These are phyloP conservation scores for Anastrepha ludens DNA, from an alignment of 1,140 invertebrate genomes.

Conservation along the genomic window DNA sequence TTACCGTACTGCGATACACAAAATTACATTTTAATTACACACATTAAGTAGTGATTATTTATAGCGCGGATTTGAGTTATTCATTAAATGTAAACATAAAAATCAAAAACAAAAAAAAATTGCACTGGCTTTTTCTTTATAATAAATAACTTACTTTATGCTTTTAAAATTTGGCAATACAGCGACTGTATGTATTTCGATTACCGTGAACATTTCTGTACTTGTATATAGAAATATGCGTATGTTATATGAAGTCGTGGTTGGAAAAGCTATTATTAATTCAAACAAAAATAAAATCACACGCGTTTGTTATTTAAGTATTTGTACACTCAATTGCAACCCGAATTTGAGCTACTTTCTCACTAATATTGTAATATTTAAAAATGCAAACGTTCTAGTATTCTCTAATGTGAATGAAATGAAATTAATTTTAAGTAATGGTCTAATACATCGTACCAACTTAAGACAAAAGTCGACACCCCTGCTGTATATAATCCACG, in stretches of 20 bases:
- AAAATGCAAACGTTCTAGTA: slow-evolving; percentile 55
- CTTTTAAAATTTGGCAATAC: slow-evolving; percentile 27
- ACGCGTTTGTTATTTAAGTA: neutral
- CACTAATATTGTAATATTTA: slow-evolving; percentile 41
- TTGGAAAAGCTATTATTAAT: slow-evolving; percentile 3
- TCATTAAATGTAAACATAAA: slow-evolving; percentile 10
- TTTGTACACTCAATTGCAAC: slow-evolving; percentile 52
- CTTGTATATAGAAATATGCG: neutral
- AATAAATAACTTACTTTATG: neutral
- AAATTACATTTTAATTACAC: neutral
- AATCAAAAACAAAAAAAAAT: neutral
- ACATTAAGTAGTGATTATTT: neutral
- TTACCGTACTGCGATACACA: neutral
- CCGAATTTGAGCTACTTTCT: neutral
- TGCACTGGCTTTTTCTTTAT: slow-evolving; percentile 20
- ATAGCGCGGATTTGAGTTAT: slow-evolving; percentile 1
- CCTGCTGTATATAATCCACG: slow-evolving; percentile 64
- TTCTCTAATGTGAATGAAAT: neutral
- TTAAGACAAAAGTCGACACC: neutral
- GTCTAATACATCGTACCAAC: neutral
- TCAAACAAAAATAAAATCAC: neutral
- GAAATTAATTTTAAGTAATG: neutral
- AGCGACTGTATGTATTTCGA: slow-evolving; percentile 31
- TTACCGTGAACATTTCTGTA: slow-evolving; percentile 29
- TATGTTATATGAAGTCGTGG: slow-evolving; percentile 60